phyloP scores from a whole-genome alignment of 2,888 invertebrate genomes.

The Halictus quadricinctus region DNA sequence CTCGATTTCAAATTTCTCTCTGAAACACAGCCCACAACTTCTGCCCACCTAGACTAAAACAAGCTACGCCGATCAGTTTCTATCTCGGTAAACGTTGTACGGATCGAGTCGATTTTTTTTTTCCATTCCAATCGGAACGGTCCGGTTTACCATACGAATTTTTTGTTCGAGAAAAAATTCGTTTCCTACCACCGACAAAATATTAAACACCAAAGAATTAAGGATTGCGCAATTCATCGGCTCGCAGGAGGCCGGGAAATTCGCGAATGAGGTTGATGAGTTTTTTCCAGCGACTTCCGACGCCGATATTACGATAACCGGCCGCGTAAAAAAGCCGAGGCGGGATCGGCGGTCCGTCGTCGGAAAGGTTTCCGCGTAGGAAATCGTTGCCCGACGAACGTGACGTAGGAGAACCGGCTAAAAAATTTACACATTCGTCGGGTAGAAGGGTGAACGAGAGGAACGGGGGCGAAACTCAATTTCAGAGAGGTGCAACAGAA shows the following conservation, averaged over 20 bases:
- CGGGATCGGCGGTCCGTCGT: neutral
- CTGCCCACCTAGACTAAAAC: neutral
- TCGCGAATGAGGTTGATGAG: constrained; percentile 59
- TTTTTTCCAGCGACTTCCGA: constrained; percentile 54
- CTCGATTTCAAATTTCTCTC: neutral
- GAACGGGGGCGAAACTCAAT: constrained; percentile 17
- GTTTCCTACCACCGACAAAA: neutral
- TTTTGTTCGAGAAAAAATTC: neutral
- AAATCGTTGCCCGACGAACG: constrained; percentile 8
- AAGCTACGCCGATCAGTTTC: neutral
- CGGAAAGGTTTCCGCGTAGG: constrained; percentile 3
- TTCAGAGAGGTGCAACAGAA: constrained; percentile 18
- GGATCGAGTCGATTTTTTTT: neutral
- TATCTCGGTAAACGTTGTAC: neutral
- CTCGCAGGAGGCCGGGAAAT: constrained; percentile 42
- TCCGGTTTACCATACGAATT: neutral
- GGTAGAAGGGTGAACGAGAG: neutral
- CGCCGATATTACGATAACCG: constrained; percentile 26
- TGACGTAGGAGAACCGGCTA: neutral
- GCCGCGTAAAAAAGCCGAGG: constrained; percentile 8
- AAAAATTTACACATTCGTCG: constrained; percentile 16
- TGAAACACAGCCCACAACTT: neutral
- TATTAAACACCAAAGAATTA: neutral
- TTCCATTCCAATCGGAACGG: neutral
- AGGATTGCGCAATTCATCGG: constrained; percentile 35